These are phyloP conservation scores for Sussaba pulchella DNA, from an alignment of 2,888 invertebrate species.

Conservation along the genomic window DNA sequence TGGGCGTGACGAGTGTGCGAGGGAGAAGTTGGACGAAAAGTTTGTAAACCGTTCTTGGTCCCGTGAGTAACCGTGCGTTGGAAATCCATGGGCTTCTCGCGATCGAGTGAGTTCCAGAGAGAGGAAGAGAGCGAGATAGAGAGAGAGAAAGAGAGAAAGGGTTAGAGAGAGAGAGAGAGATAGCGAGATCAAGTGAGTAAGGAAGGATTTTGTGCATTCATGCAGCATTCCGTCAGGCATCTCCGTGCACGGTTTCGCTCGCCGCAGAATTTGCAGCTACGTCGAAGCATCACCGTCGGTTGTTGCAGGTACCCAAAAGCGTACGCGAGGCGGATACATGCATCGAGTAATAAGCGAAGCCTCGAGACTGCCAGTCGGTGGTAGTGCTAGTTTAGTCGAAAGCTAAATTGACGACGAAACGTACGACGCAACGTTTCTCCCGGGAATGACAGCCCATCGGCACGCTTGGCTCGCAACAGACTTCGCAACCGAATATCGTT, in stretches of 20 bases:
- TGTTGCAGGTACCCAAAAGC: constrained; percentile 12
- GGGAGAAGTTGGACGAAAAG: constrained; percentile 44
- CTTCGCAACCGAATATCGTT: constrained; percentile 1
- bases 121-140: too few species aligned
- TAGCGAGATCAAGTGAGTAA: too few species aligned
- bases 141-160: neutral
- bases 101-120: too few species aligned
- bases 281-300: neutral
- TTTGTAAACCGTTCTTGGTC: constrained; percentile 22
- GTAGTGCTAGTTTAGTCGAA: constrained; percentile 18
- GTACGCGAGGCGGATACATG: constrained; percentile 20
- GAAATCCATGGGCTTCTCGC: neutral
- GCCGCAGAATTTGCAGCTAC: neutral
- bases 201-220: neutral
- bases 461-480: constrained; percentile 15
- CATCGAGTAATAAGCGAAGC: constrained; percentile 13
- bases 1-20: constrained; percentile 11
- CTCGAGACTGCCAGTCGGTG: constrained; percentile 1
- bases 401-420: constrained; percentile 36
- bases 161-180: neutral
- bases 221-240: neutral
- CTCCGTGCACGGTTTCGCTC: neutral
- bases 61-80: constrained; percentile 52
- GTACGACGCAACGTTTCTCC: constrained; percentile 24
- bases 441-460: constrained; percentile 24